Percentiles rank a stretch among this genome's conserved stretches.
Conservation (phyloP, 2,797 vertebrate genomes). For the Aulostomus chinensis region DNA sequence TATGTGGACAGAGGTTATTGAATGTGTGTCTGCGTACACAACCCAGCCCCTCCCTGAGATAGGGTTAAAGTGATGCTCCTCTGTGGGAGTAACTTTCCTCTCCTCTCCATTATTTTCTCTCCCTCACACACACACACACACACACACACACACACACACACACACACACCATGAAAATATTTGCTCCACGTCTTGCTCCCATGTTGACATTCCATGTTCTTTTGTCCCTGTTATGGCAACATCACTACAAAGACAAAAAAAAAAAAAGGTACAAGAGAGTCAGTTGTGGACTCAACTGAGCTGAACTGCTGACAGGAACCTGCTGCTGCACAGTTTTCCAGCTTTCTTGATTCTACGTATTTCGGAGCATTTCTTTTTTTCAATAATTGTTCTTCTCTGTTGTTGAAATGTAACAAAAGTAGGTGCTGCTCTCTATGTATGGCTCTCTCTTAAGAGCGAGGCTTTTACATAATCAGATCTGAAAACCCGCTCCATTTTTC, state of each 20-base stretch:
- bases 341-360: not conserved
- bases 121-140: constrained; percentile 17
- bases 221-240: constrained; percentile 49
- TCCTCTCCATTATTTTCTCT: constrained; percentile 50
- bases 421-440: not conserved
- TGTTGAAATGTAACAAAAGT: too few relatives aligned
- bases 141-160: constrained; percentile 12
- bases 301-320: constrained; percentile 6
- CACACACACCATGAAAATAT: constrained; percentile 19
- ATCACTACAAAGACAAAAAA: constrained; percentile 20
- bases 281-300: constrained; percentile 5
- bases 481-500: constrained; percentile 3
- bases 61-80: constrained; percentile 55
- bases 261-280: not conserved
- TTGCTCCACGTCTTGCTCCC: constrained; percentile 29
- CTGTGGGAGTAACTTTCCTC: constrained; percentile 40
- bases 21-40: constrained; percentile 3
- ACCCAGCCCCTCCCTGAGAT: constrained; percentile 44
- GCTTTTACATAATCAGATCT: constrained; percentile 5
- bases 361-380: not conserved
- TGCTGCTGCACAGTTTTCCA: constrained; percentile 9
- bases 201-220: constrained; percentile 51
- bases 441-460: not conserved
- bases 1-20: constrained; percentile 17
- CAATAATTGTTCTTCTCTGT: too few relatives aligned